Evolutionary conservation across 2,113 vertebrate genomes (phyloP), one percentile per base, ranked within the genome.

Genomic region (Pedetes capensis): DNA sequence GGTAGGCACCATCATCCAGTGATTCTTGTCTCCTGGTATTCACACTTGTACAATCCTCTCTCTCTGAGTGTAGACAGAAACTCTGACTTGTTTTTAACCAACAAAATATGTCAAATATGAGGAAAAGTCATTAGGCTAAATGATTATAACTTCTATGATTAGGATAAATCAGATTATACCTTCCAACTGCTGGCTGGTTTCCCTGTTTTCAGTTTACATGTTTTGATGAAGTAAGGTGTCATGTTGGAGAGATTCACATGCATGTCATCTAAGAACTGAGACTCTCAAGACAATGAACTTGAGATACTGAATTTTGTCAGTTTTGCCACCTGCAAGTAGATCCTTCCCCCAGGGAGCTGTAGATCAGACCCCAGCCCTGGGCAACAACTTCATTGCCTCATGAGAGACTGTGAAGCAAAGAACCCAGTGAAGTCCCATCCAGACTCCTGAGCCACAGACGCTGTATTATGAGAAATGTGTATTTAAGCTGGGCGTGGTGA

Each of bases 1-100:
- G n/a, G 3, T 20, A 27, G 18, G 0, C 20, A 53, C 1, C 20
- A 25, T 1, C 13, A 3, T 3, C 14, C 51, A 68, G 2, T 2
- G 47, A 29, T 49, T 11, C 6, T 20, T 78, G 34, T 34, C 17
- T 94, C 47, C 29, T 92, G 18, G 13, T 27, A 55, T 55, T 78
- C 49, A 75, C 20, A 22, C 9, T 20, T 25, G 8, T 20, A 16
- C 37, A 37, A 87, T 44, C 42, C 57, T 57, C 34, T 64, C 6
- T 32, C 29, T 72, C 17, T 55, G 27, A 64, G 27, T 11, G 0
- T 44, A 88, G 79, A 32, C 6, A 71, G 34, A 91, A 80, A 1
- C 27, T 42, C 8, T 55, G 29, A 76, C 53, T 85, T 66, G 13
- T 39, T 93, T 68, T 57, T 82, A 72, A 71, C 47, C 12, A 89